Evolutionary conservation across 2,113 vertebrate species (phyloP), one percentile per base, ranked within the genome.

Genomic region (Eulemur macaco): DNA sequence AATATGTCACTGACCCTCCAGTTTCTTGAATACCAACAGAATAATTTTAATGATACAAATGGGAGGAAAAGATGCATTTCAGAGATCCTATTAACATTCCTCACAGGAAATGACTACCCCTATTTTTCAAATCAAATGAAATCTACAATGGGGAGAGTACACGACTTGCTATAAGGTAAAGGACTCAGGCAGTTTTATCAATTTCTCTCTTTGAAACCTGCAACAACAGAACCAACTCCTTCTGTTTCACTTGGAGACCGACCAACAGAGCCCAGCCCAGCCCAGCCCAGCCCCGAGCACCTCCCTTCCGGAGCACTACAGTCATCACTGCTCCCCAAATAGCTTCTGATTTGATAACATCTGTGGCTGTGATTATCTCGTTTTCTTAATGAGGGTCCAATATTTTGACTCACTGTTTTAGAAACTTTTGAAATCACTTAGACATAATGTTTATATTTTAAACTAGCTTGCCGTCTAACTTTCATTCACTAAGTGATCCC

Each of bases 61-160:
- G 50, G 74, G n/a, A 95, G 52, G 66, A 66, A 94, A 94, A 84
- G 39, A 86, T 71, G 56, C 45, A 94, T 93, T 94, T 91, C 56
- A 82, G 95, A 96, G 73, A 80, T 58, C 25, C 56, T 63, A 86
- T 93, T 90, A 86, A 78, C n/a, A 69, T 86, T 91, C 31, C 86
- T 88, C 25, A 74, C n/a, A 83, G 39, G 54, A 96, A 92, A 87
- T 1, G 29, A 88, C 73, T 84, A 80, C 27, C 91, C n/a, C 52
- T 68, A 47, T 78, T 88, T 97, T 84, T 52, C 34, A 93, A 94
- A 92, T 85, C 94, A 63, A 83, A 89, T 82, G 52, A 94, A 89
- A 60, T 80, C 87, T 58, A 10, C 1, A 56, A 6, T 2, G 21
- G 17, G 23, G 37, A 47, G 47, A 71, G 76, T 58, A 52, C 8